Conservation (phyloP, 2,797 vertebrate species). For the Thripadectes ignobilis region DNA sequence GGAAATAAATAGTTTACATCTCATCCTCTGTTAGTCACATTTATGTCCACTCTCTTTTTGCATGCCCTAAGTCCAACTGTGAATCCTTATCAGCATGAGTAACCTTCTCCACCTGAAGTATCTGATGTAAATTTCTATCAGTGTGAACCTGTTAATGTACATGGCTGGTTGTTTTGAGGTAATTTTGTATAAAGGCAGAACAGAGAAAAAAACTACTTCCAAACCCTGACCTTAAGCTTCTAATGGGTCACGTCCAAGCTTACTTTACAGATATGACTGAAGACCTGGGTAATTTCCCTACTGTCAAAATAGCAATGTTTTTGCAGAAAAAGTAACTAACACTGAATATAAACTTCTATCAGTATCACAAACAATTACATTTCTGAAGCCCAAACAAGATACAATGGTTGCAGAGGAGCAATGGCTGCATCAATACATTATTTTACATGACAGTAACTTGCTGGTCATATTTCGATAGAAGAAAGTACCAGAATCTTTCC, state of each 20-base stretch:
- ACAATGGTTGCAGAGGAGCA: background rate
- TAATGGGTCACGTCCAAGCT: background rate
- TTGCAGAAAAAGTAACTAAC: background rate
- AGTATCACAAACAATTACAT: accelerated
- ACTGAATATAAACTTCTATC: background rate
- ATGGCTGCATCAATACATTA: background rate
- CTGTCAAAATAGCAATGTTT: background rate
- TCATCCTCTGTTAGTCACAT: background rate
- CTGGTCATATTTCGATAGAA: background rate
- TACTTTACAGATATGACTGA: background rate
- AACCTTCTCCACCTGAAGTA: background rate
- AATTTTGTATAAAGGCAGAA: background rate
- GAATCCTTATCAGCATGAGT: background rate
- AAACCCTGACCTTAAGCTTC: background rate
- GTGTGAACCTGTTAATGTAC: background rate
- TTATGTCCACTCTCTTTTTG: background rate
- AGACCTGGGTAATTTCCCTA: background rate
- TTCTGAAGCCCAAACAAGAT: background rate
- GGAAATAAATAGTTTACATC: background rate
- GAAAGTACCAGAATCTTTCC: background rate
- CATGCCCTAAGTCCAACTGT: background rate
- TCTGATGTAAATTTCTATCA: accelerated
- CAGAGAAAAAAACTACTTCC: background rate
- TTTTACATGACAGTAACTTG: background rate
- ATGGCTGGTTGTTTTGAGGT: background rate